Evolutionary conservation across 2,888 invertebrate species (phyloP).

Genomic region (Thymelicus sylvestris): DNA sequence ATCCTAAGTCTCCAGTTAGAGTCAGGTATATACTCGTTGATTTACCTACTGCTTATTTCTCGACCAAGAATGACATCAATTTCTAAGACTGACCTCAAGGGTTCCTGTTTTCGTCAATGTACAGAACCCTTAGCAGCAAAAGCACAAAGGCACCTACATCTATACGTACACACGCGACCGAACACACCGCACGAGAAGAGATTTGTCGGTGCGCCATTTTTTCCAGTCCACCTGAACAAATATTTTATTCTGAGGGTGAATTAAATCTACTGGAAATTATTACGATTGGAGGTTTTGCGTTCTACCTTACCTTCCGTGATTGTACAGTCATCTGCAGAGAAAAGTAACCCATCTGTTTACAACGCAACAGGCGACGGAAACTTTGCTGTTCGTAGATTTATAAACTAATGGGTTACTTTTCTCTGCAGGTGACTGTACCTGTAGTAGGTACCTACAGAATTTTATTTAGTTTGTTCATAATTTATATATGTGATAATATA

Average conservation of each 20-base stretch:
- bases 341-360: no score
- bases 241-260: slow-evolving; percentile 51
- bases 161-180: slow-evolving; percentile 18
- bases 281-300: slow-evolving; percentile 33
- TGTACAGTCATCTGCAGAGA: no score
- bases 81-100: no score
- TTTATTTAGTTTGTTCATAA: no score
- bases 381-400: no score
- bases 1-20: no score
- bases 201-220: slow-evolving; percentile 56
- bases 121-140: not conserved
- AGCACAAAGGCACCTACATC: not conserved
- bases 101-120: not conserved
- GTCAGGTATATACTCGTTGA: no score
- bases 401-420: no score
- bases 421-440: no score
- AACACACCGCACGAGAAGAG: slow-evolving; percentile 41
- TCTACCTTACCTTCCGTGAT: not conserved
- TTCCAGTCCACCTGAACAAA: slow-evolving; percentile 45
- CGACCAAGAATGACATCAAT: no score
- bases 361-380: no score
- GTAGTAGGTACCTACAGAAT: not conserved
- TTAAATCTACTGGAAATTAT: slow-evolving; percentile 56
- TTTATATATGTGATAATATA: not conserved
- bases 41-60: no score